Base-by-base conservation (phyloP, 2,888 invertebrate genomes). In the Arrhopalites spinosus region DNA sequence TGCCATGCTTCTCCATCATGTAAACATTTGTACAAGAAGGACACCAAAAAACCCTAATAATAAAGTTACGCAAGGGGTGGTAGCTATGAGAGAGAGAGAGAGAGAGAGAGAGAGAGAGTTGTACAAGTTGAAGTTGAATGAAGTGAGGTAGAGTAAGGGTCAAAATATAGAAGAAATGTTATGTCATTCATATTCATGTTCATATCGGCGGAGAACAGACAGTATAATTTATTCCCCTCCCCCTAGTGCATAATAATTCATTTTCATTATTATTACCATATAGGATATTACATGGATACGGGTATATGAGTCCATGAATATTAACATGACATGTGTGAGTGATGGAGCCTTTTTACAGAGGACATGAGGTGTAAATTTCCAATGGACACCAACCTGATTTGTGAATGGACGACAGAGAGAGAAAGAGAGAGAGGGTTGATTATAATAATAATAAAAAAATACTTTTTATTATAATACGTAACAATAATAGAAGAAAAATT, bases 361-460 rank as follows among this genome's bases (percentile, higher is more conserved):
- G n/a, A n/a, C n/a, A n/a, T n/a, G n/a, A n/a, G n/a, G 59, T 59
- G 59, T 59, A 59, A 59, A 59, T 59, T 59, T 59, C 36, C 20
- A 59, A 59, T 25, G 59, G 20, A 25, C 59, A 59, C 36, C 23
- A 59, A 25, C 25, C 25, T 23, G n/a, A 53, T 53, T 53, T 53
- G n/a, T 53, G 53, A 53, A 53, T 53, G 53, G 53, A 53, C 53
- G 53, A 53, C 53, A n/a, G 53, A 53, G 53, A 13, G 53, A 2
- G 15, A 3, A 53, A 53, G 53, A 53, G 17, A 20, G 53, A 20
- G 3, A 13, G 20, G 53, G 53, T n/a, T 17, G n/a, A n/a, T n/a
- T n/a, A n/a, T n/a, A n/a, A n/a, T n/a, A n/a, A n/a, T n/a, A n/a
- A n/a, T n/a, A n/a, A n/a, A n/a, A n/a, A n/a, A n/a, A n/a, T n/a